Evolutionary conservation across 2,888 invertebrate species (phyloP).

Genomic region (Phengaris arion): DNA sequence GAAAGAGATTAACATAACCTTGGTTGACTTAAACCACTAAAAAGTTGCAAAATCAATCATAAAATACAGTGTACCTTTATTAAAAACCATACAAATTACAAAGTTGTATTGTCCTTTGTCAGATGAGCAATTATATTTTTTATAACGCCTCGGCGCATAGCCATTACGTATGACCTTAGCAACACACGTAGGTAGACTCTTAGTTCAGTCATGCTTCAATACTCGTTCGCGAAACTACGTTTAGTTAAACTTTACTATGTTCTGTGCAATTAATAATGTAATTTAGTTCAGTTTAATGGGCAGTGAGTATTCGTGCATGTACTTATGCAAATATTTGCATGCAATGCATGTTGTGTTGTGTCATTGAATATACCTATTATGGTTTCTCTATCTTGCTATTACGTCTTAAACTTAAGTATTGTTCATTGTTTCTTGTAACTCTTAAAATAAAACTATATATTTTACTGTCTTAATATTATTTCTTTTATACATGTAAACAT

Average conservation of each 20-base stretch:
- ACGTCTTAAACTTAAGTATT: neutral
- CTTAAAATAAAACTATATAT: neutral
- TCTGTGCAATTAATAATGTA: too few species aligned
- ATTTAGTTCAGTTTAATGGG: constrained; percentile 28
- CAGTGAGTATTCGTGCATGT: constrained; percentile 28
- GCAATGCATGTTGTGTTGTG: constrained; percentile 4
- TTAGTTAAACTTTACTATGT: constrained; percentile 2
- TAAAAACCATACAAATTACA: constrained; percentile 5
- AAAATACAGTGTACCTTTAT: neutral
- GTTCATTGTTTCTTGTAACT: neutral
- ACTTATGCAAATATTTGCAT: constrained; percentile 17
- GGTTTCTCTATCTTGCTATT: neutral
- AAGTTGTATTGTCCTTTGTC: constrained; percentile 19
- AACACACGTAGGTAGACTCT: constrained; percentile 16
- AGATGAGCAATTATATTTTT: constrained; percentile 7
- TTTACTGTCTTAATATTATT: too few species aligned
- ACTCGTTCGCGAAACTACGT: neutral
- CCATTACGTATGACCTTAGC: constrained; percentile 23
- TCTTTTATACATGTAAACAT: too few species aligned
- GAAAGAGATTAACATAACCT: neutral
- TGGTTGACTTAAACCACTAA: neutral
- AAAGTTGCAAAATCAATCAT: neutral
- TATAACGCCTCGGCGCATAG: constrained; percentile 15
- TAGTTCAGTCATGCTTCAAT: constrained; percentile 4
- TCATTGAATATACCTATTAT: neutral